Base-by-base conservation (phyloP, 2,888 invertebrate genomes). In the Oligia strigilis region DNA sequence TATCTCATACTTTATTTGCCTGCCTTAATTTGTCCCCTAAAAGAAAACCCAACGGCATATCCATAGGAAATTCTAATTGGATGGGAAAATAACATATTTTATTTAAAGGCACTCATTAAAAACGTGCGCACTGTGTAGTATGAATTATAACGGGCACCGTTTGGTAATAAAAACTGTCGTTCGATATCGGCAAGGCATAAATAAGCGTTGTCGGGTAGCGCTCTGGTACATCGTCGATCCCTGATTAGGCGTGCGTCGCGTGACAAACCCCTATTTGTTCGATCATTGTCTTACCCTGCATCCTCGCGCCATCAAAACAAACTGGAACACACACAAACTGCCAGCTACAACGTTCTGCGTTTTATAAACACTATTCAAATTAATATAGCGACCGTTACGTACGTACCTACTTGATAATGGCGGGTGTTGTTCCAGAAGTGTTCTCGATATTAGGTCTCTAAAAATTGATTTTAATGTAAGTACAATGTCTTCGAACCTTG, bases 231-330 rank as follows among this genome's bases (percentile, higher is more conserved):
- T 91, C 92, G 92, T 87, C 94, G 96, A 96, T 96, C 91, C 90
- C 93, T 94, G 97, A 97, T 97, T 96, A 96, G 94, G 90, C 89
- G 85, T 86, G 89, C 90, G 84, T 97, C 91, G 97, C 97, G 97
- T 97, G 97, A 96, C 97, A 94, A 95, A 95, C 90, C 93, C 93
- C 96, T 96, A 97, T 97, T 97, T 96, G 97, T 96, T 94, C 93
- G 94, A 96, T 96, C 95, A 96, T 96, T 96, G 96, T 96, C 95
- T 95, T 92, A 89, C 89, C 85, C 94, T 92, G 95, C 94, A 95
- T 95, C 95, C 94, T 94, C 93, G 93, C 94, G 90, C 94, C 94
- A 94, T 95, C 95, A 93, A 92, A 93, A 94, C 92, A 90, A 91
- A 92, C 91, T 85, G 92, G 94, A 93, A 93, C 95, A 95, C 94